phyloP scores from a whole-genome alignment of 2,888 invertebrate genomes.

The Cataglyphis livida region DNA sequence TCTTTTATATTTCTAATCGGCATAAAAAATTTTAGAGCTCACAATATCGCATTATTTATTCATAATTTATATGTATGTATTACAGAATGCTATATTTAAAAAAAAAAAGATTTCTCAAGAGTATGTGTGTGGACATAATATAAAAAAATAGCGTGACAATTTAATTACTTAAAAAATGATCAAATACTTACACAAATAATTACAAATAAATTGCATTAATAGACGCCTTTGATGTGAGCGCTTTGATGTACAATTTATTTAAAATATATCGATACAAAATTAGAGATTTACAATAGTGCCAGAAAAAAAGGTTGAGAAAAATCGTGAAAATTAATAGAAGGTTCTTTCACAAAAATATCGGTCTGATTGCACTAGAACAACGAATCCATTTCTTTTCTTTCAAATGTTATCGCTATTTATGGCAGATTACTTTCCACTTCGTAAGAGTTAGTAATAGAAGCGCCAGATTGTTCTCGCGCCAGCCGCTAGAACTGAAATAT shows the following conservation, averaged over 20 bases:
- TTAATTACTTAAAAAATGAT: neutral
- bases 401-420: constrained; percentile 60
- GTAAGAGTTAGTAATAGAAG: constrained; percentile 38
- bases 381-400: neutral
- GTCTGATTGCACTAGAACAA: constrained; percentile 18
- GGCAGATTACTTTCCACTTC: constrained; percentile 63
- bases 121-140: neutral
- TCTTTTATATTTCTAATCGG: constrained; percentile 22
- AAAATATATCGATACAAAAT: neutral
- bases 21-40: neutral
- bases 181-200: neutral
- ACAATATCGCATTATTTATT: neutral
- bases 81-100: neutral
- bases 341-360: constrained; percentile 1
- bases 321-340: constrained; percentile 14
- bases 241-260: neutral
- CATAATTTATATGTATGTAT: constrained; percentile 1
- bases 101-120: neutral
- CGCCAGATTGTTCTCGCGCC: constrained; percentile 41
- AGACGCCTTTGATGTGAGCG: neutral
- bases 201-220: neutral
- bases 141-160: neutral
- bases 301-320: neutral
- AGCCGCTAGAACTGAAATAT: constrained; percentile 66
- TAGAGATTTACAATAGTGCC: neutral